Evolutionary conservation across 2,113 vertebrate species (phyloP).

Genomic region (Pantherophis guttatus): DNA sequence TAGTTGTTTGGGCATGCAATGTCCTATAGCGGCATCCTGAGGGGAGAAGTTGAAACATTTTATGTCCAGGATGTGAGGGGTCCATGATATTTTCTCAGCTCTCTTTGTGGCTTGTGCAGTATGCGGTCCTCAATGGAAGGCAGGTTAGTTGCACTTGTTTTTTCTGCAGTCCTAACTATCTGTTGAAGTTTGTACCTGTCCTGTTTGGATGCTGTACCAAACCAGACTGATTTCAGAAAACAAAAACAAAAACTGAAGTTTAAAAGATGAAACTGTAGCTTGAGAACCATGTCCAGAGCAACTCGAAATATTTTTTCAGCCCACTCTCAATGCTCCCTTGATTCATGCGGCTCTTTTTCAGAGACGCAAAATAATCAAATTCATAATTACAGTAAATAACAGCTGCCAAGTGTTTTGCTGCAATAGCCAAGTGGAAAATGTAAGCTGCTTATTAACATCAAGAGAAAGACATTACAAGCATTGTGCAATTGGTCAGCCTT

Average conservation of each 20-base stretch:
- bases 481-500: slow-evolving; percentile 44
- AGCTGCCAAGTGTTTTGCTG: slow-evolving; percentile 27
- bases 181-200: neutral
- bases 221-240: neutral
- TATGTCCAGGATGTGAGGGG: neutral
- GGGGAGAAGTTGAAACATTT: neutral
- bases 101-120: neutral
- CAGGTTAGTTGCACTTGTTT: neutral
- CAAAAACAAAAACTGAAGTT: neutral
- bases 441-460: slow-evolving; percentile 22
- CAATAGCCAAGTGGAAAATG: slow-evolving; percentile 37
- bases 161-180: neutral
- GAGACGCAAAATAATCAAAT: slow-evolving; percentile 36
- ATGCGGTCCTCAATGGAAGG: neutral
- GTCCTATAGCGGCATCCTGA: neutral
- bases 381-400: slow-evolving; percentile 49
- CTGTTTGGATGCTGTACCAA: neutral
- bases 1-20: neutral
- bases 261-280: neutral
- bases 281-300: neutral
- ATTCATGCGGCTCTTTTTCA: slow-evolving; percentile 20
- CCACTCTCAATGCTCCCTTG: neutral
- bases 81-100: neutral
- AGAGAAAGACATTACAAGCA: slow-evolving; percentile 3
- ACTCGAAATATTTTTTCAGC: neutral